Percentiles rank a stretch among this genome's conserved stretches.
These are phyloP conservation scores for Pteria penguin DNA, from an alignment of 2,888 invertebrate species.

Conservation along the genomic window DNA sequence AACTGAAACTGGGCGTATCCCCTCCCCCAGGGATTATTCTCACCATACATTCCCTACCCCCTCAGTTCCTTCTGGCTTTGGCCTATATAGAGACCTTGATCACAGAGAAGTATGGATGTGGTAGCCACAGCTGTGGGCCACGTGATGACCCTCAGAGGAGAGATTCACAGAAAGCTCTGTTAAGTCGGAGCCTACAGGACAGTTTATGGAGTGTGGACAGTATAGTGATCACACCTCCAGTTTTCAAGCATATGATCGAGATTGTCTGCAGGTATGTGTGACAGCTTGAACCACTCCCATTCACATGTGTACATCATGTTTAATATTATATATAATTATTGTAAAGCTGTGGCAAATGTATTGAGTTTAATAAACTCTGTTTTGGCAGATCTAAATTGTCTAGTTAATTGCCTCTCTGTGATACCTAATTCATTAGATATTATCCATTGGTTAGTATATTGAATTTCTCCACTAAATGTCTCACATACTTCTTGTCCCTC, in stretches of 20 bases:
- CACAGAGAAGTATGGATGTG: slow-evolving; percentile 72
- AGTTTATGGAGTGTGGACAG: slow-evolving; percentile 74
- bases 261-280: slow-evolving; percentile 64
- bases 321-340: no score
- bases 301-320: no score
- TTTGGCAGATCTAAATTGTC: no score
- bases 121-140: slow-evolving; percentile 63
- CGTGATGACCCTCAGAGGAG: slow-evolving; percentile 42
- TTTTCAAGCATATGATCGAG: slow-evolving; percentile 74
- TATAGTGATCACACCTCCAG: slow-evolving; percentile 72
- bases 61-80: slow-evolving; percentile 78
- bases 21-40: slow-evolving; percentile 74
- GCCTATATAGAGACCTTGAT: slow-evolving; percentile 78
- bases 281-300: no score
- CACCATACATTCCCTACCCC: slow-evolving; percentile 78
- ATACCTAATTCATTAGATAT: no score
- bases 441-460: no score
- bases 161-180: slow-evolving; percentile 34
- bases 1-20: slow-evolving; percentile 76
- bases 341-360: no score
- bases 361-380: no score
- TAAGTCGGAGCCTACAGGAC: slow-evolving; percentile 55
- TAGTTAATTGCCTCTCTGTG: no score
- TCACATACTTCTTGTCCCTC: no score
- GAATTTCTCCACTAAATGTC: no score